Conservation (phyloP, 2,888 invertebrate genomes). For the Xestia c-nigrum region DNA sequence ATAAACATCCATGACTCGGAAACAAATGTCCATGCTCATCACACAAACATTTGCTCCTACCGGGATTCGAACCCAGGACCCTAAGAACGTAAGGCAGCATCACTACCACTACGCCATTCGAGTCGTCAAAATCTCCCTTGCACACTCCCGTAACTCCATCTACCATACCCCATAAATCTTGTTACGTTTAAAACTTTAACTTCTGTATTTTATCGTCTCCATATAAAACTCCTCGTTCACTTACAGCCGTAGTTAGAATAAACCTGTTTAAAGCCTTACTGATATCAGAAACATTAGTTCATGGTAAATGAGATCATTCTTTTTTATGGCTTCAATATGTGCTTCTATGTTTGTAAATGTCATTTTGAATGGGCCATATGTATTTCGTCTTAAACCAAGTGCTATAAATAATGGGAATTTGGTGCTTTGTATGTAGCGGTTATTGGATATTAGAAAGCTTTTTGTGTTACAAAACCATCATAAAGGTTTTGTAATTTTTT, state of each 20-base stretch:
- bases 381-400: conserved; percentile 32
- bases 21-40: no score
- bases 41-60: no score
- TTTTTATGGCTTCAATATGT: conserved; percentile 58
- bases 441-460: conserved; percentile 18
- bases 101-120: no score
- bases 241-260: conserved; percentile 34
- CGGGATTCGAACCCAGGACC: no score
- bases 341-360: conserved; percentile 48
- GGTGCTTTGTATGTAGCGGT: conserved; percentile 20
- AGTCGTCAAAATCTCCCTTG: no score
- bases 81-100: no score
- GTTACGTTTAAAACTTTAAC: conserved; percentile 19
- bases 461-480: no score
- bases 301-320: conserved; percentile 55
- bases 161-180: conserved; percentile 16
- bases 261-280: conserved; percentile 43
- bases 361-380: conserved; percentile 46
- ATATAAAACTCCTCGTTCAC: conserved; percentile 20
- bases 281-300: conserved; percentile 47
- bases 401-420: conserved; percentile 44
- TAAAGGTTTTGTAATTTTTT: neutral
- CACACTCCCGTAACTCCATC: neutral
- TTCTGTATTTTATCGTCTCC: conserved; percentile 44
- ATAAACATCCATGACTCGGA: no score